Evolutionary conservation across 2,113 vertebrate genomes (phyloP), one percentile per base, ranked within the genome.

Genomic region (Leptobrachium leishanense): DNA sequence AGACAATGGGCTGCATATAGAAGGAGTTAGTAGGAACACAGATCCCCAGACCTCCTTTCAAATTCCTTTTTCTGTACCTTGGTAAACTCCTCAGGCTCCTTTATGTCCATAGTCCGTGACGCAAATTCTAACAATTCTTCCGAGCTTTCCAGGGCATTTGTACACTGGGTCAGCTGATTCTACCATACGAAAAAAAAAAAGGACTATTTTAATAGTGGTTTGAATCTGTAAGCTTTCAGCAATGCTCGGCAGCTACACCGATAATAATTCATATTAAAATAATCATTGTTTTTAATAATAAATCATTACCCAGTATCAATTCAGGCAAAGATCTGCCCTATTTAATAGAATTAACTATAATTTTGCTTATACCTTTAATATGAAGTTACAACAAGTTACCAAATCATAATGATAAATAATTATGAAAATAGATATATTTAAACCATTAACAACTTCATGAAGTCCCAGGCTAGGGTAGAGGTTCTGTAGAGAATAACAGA

Each of bases 71-170:
- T 84, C 77, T 82, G 77, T 95, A 97, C 97, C 94, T 94, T 92
- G 13, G 93, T 87, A 82, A 98, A 98, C 68, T 96, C 92, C 40
- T 89, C 91, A 9, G 95, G 87, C 2, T 94, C 91, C 83, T 91
- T 90, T 85, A 96, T 93, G 57, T 90, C 88, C 89, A 98, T 87
- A 0, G 94, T 93, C 54, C 92, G 88, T 15, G 93, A 90, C 39
- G 96, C 93, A 76, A 95, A 96, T 72, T 95, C 91, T 66, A 97
- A 87, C 2, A 98, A 89, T 82, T 98, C 95, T 84, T 95, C 94
- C 11, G 95, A 93, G 31, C 92, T 95, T 82, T 94, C 90, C 81
- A 98, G 81, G n/a, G 95, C 96, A 53, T 75, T 89, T 78, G 77
- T 91, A 82, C 95, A 97, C 59, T 95, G 95, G 4, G 82, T 89